Base-by-base conservation (phyloP, 2,113 vertebrate genomes). In the Phalacrocorax carbo region DNA sequence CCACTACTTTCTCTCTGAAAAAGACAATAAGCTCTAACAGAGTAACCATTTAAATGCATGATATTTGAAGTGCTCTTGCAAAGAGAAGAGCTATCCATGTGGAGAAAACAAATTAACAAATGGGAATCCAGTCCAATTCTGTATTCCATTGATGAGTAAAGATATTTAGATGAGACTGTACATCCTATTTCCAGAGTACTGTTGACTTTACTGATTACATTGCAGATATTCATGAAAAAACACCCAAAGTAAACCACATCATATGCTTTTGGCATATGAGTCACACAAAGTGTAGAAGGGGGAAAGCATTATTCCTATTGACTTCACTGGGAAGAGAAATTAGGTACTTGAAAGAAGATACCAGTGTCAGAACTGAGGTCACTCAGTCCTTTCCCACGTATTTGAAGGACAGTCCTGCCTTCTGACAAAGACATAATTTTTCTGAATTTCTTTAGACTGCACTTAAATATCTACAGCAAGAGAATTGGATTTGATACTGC, bases 101-200 rank as follows among this genome's bases (percentile, higher is more conserved):
- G 80, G 27, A 89, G 57, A 88, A 95, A 94, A 91, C 68, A 94
- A 95, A 96, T 92, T 92, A 94, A 70, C 51, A 86, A 96, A 79
- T 46, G 17, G 42, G 76, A 93, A 93, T 88, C 72, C 72, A 75
- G 73, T 91, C 91, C 73, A 92, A 82, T 73, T 93, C 83, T 82
- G 49, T 48, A 76, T 77, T 90, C 52, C 3, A 2, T 5, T 75
- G 36, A 62, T 42, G 29, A 93, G 40, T 68, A 95, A 90, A 88
- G 65, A 79, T 60, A 68, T 73, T 84, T 54, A 84, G 61, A 84
- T 38, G 32, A 86, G 64, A 78, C 60, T 27, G 44, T 57, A 23
- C 23, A 61, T 21, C n/a, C 69, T 61, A 3, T 68, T 95, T 93
- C 72, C 92, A 62, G 40, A 86, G 16, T 30, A 40, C 57, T 82